phyloP scores from a whole-genome alignment of 1,140 invertebrate genomes.

The Hydropsyche tenuis region DNA sequence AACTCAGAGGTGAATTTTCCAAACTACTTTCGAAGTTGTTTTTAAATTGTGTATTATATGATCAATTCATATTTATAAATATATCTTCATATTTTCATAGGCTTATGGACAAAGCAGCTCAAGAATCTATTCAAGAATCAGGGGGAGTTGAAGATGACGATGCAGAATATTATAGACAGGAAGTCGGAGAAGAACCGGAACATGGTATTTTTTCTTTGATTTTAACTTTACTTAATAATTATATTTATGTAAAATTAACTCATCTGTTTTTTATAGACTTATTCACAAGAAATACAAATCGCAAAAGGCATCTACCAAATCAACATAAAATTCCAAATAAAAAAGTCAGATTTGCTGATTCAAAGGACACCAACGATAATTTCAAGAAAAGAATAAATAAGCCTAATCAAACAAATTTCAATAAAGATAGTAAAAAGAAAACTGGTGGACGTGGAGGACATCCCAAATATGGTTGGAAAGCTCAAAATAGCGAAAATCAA shows the following conservation, averaged over 20 bases:
- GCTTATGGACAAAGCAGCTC: conserved; percentile 59
- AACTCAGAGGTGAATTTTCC: conserved; percentile 55
- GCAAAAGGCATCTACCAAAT: conserved; percentile 2
- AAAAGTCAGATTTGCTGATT: conserved; percentile 21
- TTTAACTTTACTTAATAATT: neutral
- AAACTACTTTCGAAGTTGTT: neutral
- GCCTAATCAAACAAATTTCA: conserved; percentile 45
- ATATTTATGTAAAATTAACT: neutral
- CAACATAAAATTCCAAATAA: conserved; percentile 3
- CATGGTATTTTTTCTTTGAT: conserved; percentile 64
- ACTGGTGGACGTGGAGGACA: conserved; percentile 46
- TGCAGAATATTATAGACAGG: conserved; percentile 81
- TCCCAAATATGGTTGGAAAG: conserved; percentile 50
- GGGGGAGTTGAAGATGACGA: conserved; percentile 74
- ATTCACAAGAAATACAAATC: conserved; percentile 46
- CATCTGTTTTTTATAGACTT: conserved; percentile 54
- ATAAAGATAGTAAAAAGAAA: conserved; percentile 48
- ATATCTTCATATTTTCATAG: conserved; percentile 46
- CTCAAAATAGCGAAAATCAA: conserved; percentile 29
- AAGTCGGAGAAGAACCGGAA: conserved; percentile 87
- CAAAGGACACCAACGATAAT: neutral
- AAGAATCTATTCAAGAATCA: conserved; percentile 62
- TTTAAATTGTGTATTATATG: no score
- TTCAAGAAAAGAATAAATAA: conserved; percentile 53
- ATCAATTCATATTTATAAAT: neutral